Base-by-base conservation (phyloP, 2,888 invertebrate genomes). In the Hermodice carunculata region DNA sequence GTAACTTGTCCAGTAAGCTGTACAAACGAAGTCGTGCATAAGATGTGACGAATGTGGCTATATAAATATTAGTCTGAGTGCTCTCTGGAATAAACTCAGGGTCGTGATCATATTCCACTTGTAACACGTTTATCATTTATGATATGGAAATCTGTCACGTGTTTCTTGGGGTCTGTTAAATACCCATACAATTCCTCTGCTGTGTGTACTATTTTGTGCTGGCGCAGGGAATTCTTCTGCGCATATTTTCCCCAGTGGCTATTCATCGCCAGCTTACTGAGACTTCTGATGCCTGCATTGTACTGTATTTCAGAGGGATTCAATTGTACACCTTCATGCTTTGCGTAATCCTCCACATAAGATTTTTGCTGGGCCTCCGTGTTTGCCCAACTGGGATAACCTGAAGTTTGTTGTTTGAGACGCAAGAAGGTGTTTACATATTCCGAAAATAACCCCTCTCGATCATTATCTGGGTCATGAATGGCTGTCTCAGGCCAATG, bases 351-450 rank as follows among this genome's bases (percentile, higher is more conserved):
- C 8, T 66, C 5, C 11, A 80, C 64, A 49, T 76, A 79, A 11
- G 60, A 53, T 3, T 57, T 24, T 49, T 63, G 73, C 22, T 79
- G 71, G 37, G 69, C 63, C 11, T 70, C 71, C 4, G 64, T 69
- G n/a, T 32, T 26, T 43, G 69, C 67, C 46, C 70, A 58, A 0
- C 40, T 26, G 1, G 80, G 80, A 70, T 71, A 80, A 1, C 74
- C 77, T 32, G 69, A 69, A 1, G 75, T 66, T 66, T 79, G 76
- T 37, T 75, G 71, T 64, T 78, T 80, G 24, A 76, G 49, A 37
- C 72, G 71, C 6, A 78, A 58, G 56, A 77, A 79, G 2, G 66
- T 69, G 43, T 83, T 76, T 1, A 83, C 76, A 67, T 80, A 84
- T 0, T 69, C 71, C 2, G 76, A 59, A 69, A 85, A 85, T 14